phyloP scores from a whole-genome alignment of 2,888 invertebrate species.

The Microplitis manilae region DNA sequence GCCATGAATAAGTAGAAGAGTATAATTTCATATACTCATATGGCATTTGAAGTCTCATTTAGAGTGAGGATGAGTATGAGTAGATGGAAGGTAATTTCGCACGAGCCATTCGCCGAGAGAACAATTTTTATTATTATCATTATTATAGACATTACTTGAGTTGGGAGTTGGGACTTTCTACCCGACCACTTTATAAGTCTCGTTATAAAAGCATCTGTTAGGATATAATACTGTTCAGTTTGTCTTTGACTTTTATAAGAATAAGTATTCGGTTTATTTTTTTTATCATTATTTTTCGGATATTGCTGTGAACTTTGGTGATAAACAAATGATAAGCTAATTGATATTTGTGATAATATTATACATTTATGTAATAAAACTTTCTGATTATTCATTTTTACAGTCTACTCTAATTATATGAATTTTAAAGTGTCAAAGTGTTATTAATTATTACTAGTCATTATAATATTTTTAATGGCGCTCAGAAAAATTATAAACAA shows the following conservation, averaged over 20 bases:
- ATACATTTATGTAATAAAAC: too few species aligned
- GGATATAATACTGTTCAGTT: slow-evolving; percentile 62
- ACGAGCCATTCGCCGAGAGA: background rate
- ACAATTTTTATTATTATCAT: slow-evolving; percentile 4
- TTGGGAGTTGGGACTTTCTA: slow-evolving; percentile 16
- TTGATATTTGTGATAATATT: background rate
- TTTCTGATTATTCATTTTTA: too few species aligned
- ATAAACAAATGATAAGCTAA: background rate
- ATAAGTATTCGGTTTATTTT: slow-evolving; percentile 23
- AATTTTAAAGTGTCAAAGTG: too few species aligned
- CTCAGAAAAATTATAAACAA: too few species aligned
- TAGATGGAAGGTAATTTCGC: background rate
- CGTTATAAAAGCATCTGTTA: slow-evolving; percentile 63
- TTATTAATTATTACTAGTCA: too few species aligned
- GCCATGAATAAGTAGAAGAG: background rate
- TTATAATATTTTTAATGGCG: too few species aligned
- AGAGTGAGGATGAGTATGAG: background rate
- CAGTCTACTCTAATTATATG: too few species aligned
- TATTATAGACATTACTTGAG: background rate
- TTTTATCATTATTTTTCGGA: slow-evolving; percentile 9
- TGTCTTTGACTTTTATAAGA: slow-evolving; percentile 45
- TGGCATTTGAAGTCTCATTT: slow-evolving; percentile 1
- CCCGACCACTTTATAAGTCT: slow-evolving; percentile 47
- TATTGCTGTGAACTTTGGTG: background rate
- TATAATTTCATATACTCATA: background rate